Evolutionary conservation across 2,888 invertebrate species (phyloP).

Genomic region (Aporophyla nigra): DNA sequence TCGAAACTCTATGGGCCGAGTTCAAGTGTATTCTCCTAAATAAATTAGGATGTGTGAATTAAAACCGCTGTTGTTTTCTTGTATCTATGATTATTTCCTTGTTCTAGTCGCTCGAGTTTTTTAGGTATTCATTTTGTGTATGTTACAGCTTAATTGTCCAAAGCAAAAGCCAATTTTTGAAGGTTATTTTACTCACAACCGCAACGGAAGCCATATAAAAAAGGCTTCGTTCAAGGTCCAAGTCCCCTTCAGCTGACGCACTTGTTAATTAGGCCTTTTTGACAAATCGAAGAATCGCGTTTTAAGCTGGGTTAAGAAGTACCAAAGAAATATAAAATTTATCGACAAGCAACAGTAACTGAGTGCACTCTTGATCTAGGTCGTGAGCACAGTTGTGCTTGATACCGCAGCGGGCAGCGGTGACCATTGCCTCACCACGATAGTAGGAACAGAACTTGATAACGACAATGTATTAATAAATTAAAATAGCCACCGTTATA

Average conservation of each 20-base stretch:
- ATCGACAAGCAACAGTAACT: constrained; percentile 33
- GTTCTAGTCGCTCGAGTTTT: neutral
- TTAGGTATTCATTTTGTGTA: neutral
- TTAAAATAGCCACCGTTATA: constrained; percentile 12
- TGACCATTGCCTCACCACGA: constrained; percentile 59
- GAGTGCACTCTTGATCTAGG: constrained; percentile 55
- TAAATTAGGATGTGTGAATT: constrained; percentile 49
- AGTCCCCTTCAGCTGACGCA: constrained; percentile 4
- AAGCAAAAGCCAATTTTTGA: constrained; percentile 5
- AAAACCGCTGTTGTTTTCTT: neutral
- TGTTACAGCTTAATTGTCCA: neutral
- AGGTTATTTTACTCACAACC: constrained; percentile 7
- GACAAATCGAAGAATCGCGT: constrained; percentile 17
- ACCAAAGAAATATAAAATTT: constrained; percentile 23
- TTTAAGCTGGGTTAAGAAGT: neutral
- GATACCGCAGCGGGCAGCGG: constrained; percentile 59
- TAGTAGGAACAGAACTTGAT: constrained; percentile 54
- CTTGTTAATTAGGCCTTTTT: neutral
- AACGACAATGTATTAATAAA: constrained; percentile 49
- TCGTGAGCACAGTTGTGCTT: constrained; percentile 44
- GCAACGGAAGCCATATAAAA: constrained; percentile 18
- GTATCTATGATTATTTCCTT: neutral
- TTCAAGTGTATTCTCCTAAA: constrained; percentile 27
- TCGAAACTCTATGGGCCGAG: constrained; percentile 46
- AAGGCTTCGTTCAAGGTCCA: constrained; percentile 15